Evolutionary conservation across 2,797 vertebrate species (phyloP), one percentile per base, ranked within the genome.

Genomic region (Ctenopoma kingsleyae): DNA sequence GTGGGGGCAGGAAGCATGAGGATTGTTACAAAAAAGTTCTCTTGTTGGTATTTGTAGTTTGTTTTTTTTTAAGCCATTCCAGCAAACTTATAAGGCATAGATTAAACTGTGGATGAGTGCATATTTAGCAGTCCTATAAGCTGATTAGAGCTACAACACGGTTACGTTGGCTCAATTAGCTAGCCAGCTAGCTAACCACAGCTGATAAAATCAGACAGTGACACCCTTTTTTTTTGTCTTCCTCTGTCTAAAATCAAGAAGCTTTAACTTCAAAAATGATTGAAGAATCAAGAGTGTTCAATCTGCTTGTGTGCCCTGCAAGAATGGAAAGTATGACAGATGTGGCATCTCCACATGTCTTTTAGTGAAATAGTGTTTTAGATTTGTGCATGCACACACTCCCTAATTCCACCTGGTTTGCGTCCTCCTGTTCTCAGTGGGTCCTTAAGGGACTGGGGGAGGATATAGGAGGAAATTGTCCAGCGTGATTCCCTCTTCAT

Each of bases 401-500:
- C 48, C 68, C 41, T 71, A 71, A 67, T 70, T 73, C 66, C 71
- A 62, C 57, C 38, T 74, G 67, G 81, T 62, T 69, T 74, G 64
- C 78, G 47, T 73, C 78, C 58, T 44, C 40, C 66, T 54, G 59
- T 70, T 79, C 77, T 89, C 80, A 77, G 74, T 71, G 65, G 80
- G 75, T 78, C 81, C 78, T 52, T 62, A 48, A 64, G 47, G 65
- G 80, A 80, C 78, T 16, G 22, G 53, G 41, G 58, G 15, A 59
- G 74, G 87, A 84, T 91, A 75, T 81, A 78, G 72, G 82, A 92
- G 92, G 91, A 93, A 93, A 92, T 90, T 94, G 89, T 90, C 72
- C 64, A 35, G 67, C 78, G 83, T 83, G 87, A 92, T 83, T 91
- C 79, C 61, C 60, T 91, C 85, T 90, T 90, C 86, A 82, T 83